A percentile compares a stretch with the other conserved stretches of the same genome.
Conservation (phyloP, 2,113 vertebrate genomes). For the Cochlearius cochlearius region DNA sequence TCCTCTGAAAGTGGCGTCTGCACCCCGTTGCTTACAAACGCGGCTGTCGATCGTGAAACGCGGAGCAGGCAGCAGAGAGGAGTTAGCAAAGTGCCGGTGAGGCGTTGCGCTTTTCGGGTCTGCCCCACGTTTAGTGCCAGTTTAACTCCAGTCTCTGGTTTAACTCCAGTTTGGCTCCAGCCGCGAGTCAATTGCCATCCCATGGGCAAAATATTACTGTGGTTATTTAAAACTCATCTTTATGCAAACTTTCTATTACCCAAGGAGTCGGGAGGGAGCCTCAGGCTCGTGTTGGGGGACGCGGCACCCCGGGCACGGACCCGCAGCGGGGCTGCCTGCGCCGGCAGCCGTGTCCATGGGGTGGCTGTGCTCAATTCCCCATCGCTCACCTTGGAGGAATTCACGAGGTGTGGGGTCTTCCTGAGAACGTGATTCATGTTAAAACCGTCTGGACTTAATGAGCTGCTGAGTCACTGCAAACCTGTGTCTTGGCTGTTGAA, state of each 20-base stretch:
- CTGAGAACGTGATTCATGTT: rapidly evolving
- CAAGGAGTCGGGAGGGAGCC: neutral
- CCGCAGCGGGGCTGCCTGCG: rapidly evolving
- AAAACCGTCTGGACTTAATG: neutral
- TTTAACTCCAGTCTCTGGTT: neutral
- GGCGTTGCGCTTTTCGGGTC: neutral
- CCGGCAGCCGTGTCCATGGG: neutral
- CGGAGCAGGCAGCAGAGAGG: neutral
- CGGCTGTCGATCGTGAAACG: rapidly evolving
- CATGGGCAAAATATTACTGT: neutral
- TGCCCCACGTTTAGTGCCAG: too few relatives aligned
- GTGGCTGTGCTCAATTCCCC: rapidly evolving
- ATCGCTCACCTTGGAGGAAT: rapidly evolving
- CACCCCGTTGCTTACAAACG: rapidly evolving
- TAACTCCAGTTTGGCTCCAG: neutral
- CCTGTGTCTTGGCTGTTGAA: neutral
- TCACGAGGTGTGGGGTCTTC: neutral
- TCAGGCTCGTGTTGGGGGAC: rapidly evolving
- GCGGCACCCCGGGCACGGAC: rapidly evolving
- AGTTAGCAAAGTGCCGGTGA: rapidly evolving
- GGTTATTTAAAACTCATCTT: neutral
- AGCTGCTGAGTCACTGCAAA: neutral
- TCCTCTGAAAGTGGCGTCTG: neutral
- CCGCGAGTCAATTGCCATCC: rapidly evolving
- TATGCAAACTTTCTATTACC: neutral